phyloP scores from a whole-genome alignment of 2,888 invertebrate genomes.

The Cerastoderma edule region DNA sequence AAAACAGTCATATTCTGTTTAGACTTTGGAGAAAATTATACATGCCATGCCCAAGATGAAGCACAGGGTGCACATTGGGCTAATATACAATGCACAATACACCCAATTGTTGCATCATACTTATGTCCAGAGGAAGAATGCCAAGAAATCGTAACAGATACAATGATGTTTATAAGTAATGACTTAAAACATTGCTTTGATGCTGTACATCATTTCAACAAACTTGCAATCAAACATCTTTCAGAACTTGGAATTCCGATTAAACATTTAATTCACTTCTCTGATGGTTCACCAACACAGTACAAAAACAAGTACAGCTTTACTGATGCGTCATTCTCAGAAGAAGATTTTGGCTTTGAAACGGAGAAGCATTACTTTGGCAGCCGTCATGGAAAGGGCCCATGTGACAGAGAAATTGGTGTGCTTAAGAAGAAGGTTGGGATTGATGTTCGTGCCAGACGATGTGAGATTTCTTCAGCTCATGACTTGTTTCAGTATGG shows the following conservation, averaged over 20 bases:
- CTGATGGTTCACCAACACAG: slow-evolving; percentile 13
- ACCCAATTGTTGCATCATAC: slow-evolving; percentile 33
- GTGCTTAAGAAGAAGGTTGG: slow-evolving; percentile 17
- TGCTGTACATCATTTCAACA: slow-evolving; percentile 9
- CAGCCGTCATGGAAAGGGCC: slow-evolving; percentile 13
- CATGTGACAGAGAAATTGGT: slow-evolving; percentile 17
- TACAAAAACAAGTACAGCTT: slow-evolving; percentile 17
- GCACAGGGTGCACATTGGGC: slow-evolving; percentile 29
- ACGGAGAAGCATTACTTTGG: slow-evolving; percentile 21
- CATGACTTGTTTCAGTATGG: neutral
- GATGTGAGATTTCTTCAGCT: neutral
- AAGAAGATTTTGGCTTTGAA: slow-evolving; percentile 7
- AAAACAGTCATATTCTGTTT: slow-evolving; percentile 25
- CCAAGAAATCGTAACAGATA: slow-evolving; percentile 5
- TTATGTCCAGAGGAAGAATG: neutral
- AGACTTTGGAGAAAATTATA: slow-evolving; percentile 29
- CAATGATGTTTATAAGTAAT: slow-evolving; percentile 5
- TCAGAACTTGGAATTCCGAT: neutral
- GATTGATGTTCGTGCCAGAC: slow-evolving; percentile 5
- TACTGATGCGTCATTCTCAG: slow-evolving; percentile 6
- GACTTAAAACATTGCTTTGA: slow-evolving; percentile 13
- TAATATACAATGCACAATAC: slow-evolving; percentile 29
- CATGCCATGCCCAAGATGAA: slow-evolving; percentile 33
- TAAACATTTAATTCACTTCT: neutral
- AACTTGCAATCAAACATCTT: neutral